Percentiles rank a stretch among this genome's conserved stretches.
Conservation (phyloP, 2,888 invertebrate genomes). For the Lepidonotus clava region DNA sequence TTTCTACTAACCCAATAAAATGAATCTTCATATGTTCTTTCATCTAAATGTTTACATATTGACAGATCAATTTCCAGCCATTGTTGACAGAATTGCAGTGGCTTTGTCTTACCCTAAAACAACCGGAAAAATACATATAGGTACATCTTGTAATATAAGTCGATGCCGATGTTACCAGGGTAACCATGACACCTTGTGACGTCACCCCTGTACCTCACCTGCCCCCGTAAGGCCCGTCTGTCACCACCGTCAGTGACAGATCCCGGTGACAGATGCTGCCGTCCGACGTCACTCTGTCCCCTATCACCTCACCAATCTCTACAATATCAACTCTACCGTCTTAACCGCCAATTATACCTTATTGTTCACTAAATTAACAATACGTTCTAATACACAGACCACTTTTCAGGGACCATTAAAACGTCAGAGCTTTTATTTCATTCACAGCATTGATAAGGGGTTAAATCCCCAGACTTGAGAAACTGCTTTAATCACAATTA, state of each 20-base stretch:
- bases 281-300: neutral
- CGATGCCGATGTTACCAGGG: neutral
- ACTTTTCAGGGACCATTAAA: neutral
- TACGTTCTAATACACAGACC: neutral
- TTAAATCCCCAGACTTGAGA: too few species aligned
- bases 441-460: constrained; percentile 6
- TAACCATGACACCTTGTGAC: too few species aligned
- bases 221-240: neutral
- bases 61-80: too few species aligned
- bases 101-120: too few species aligned
- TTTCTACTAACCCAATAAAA: too few species aligned
- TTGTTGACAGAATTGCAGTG: too few species aligned
- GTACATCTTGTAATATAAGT: too few species aligned
- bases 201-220: neutral
- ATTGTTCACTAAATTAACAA: constrained; percentile 6
- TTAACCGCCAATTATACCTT: neutral
- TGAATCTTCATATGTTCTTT: too few species aligned
- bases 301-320: neutral
- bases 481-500: too few species aligned
- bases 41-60: too few species aligned
- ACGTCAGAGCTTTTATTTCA: neutral
- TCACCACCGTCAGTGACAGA: neutral
- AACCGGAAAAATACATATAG: too few species aligned
- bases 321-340: neutral
- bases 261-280: neutral